phyloP scores from a whole-genome alignment of 2,888 invertebrate genomes.

The Philhelius pedissequus region DNA sequence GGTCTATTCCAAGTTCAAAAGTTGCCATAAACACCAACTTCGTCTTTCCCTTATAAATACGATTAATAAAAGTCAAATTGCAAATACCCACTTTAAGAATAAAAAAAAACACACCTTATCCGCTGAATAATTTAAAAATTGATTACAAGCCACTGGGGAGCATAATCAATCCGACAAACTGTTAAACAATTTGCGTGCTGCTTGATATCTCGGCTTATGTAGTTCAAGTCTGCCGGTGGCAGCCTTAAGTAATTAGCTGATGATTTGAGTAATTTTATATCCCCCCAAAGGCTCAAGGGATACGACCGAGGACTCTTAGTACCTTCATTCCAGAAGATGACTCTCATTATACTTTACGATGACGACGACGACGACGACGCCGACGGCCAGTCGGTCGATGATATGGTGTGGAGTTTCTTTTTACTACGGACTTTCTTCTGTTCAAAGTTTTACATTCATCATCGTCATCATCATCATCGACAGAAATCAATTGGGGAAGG shows the following conservation, averaged over 20 bases:
- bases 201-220: conserved; percentile 38
- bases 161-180: conserved; percentile 56
- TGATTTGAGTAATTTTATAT: conserved; percentile 33
- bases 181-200: conserved; percentile 54
- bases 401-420: not conserved
- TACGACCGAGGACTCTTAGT: not conserved
- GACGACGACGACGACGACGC: too few relatives aligned
- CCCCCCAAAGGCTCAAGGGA: not conserved
- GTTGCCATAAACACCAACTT: not conserved
- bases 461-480: conserved; percentile 31
- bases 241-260: conserved; percentile 51
- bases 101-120: conserved; percentile 6
- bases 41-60: not conserved
- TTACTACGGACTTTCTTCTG: conserved; percentile 30
- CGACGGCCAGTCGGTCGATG: not conserved
- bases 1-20: not conserved
- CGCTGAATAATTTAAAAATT: conserved; percentile 58
- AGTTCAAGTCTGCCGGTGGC: not conserved
- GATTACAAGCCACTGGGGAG: conserved; percentile 46
- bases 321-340: not conserved
- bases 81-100: not conserved
- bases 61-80: not conserved
- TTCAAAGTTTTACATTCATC: conserved; percentile 38
- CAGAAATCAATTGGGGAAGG: conserved; percentile 48
- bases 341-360: conserved; percentile 9